Conservation (phyloP, 1,140 invertebrate species). For the Phenacoccus solenopsis region DNA sequence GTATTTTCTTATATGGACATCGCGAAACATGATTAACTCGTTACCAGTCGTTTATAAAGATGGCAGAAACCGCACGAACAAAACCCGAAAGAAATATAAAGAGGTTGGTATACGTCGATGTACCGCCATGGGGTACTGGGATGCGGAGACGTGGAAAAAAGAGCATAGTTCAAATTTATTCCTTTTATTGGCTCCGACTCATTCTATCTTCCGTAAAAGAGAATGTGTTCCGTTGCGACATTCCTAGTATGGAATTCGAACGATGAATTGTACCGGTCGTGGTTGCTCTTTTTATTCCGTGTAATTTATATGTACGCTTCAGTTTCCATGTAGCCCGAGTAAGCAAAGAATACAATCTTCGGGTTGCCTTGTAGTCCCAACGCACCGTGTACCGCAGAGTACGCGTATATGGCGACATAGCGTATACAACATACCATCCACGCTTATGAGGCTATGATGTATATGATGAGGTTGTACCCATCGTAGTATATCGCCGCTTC, state of each 20-base stretch:
- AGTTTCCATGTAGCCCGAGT: background rate
- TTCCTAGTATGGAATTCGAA: background rate
- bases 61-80: background rate
- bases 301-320: background rate
- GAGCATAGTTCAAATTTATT: slow-evolving; percentile 3
- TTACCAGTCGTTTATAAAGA: background rate
- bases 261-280: background rate
- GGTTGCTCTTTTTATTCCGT: background rate
- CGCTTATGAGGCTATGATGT: too few species aligned
- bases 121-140: background rate
- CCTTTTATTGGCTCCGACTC: slow-evolving; percentile 1
- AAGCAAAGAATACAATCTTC: background rate
- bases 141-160: background rate
- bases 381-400: too few species aligned
- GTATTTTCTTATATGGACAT: slow-evolving; percentile 3
- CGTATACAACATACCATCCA: too few species aligned
- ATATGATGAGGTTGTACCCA: too few species aligned
- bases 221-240: background rate
- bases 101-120: background rate
- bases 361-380: too few species aligned
- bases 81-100: background rate
- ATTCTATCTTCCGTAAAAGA: background rate
- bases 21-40: slow-evolving; percentile 1
- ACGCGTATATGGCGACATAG: too few species aligned
- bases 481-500: too few species aligned